phyloP scores from a whole-genome alignment of 2,888 invertebrate species.

The Blomia tropicalis region DNA sequence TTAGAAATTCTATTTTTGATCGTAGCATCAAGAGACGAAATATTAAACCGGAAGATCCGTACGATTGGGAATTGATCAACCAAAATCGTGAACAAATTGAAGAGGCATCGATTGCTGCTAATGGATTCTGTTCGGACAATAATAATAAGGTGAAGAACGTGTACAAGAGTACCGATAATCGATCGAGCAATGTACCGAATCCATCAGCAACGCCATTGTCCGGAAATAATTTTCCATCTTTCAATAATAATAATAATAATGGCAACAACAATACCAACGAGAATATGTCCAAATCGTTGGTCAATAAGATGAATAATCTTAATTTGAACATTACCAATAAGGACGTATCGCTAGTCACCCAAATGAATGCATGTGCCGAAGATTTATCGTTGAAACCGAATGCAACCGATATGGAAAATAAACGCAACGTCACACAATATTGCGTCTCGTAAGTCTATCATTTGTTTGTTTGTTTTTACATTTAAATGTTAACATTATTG shows the following conservation, averaged over 20 bases:
- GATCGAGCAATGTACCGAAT: background rate
- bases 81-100: background rate
- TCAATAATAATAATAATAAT: background rate
- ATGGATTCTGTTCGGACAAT: conserved; percentile 19
- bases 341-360: conserved; percentile 19
- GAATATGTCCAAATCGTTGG: background rate
- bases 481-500: background rate
- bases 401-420: conserved; percentile 4
- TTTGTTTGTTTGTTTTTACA: background rate
- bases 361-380: conserved; percentile 24
- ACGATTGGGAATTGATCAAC: conserved; percentile 68
- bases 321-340: conserved; percentile 6
- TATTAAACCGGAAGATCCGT: conserved; percentile 65
- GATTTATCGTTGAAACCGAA: conserved; percentile 19
- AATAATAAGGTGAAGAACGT: conserved; percentile 1
- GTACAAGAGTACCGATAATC: background rate
- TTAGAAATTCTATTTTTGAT: conserved; percentile 52
- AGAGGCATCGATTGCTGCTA: background rate
- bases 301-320: conserved; percentile 6
- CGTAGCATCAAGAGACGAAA: conserved; percentile 83
- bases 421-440: conserved; percentile 22
- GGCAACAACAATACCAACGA: background rate
- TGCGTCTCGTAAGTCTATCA: conserved; percentile 20
- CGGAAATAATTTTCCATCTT: background rate
- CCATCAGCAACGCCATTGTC: background rate